Evolutionary conservation across 2,888 invertebrate species (phyloP).

Genomic region (Phyllotreta striolata): DNA sequence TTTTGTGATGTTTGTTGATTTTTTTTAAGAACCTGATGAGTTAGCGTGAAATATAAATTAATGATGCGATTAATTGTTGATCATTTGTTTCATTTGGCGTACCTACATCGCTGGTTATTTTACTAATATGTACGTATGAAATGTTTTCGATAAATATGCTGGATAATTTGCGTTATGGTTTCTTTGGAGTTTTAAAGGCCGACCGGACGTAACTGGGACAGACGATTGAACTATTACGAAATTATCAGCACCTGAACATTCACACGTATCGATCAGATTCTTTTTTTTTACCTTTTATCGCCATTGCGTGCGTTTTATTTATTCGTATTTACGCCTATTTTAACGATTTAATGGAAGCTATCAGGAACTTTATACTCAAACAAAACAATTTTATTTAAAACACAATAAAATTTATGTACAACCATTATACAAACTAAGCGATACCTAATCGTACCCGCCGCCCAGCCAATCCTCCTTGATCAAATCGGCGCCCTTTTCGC

Average conservation of each 20-base stretch:
- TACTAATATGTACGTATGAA: no score
- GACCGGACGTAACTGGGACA: conserved; percentile 28
- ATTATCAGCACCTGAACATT: conserved; percentile 1
- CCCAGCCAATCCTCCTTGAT: conserved; percentile 83
- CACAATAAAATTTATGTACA: conserved; percentile 22
- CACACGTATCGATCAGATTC: not conserved
- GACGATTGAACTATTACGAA: conserved; percentile 28
- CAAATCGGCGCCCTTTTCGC: conserved; percentile 86
- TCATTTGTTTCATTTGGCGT: no score
- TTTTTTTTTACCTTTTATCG: not conserved
- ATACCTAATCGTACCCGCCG: conserved; percentile 6
- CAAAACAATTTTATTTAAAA: not conserved
- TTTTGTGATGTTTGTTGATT: no score
- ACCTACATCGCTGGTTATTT: no score
- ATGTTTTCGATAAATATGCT: no score
- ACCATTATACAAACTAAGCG: conserved; percentile 11
- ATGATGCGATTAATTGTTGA: no score
- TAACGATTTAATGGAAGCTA: no score
- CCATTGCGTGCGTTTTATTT: not conserved
- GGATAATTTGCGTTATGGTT: not conserved
- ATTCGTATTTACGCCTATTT: no score
- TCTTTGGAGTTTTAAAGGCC: conserved; percentile 18
- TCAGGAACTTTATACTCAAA: not conserved
- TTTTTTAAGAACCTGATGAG: no score
- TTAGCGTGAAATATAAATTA: no score